Evolutionary conservation across 2,113 vertebrate species (phyloP), one percentile per base, ranked within the genome.

Genomic region (Dicentrarchus labrax): DNA sequence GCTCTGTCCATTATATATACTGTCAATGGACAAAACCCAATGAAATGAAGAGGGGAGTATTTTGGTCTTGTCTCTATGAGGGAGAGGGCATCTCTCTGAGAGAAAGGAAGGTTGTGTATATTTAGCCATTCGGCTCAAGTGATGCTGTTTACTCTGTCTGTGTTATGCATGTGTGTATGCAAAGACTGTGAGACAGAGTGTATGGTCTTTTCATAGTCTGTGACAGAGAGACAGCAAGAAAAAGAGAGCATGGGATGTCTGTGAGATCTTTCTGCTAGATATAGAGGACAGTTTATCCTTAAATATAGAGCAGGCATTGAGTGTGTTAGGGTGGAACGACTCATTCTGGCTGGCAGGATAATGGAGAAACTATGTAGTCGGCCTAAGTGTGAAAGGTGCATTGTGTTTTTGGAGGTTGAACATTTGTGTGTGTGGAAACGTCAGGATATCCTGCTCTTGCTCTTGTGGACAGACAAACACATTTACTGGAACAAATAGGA

Each of bases 381-480:
- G 47, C 24, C 64, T 6, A 38, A 72, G 76, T 71, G 72, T 78
- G 72, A 86, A 62, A 67, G 78, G 36, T 70, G 60, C 47, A 83
- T 91, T 93, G 87, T 93, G 61, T 84, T 76, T 78, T 64, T 75
- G 41, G 39, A 47, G 43, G 72, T 60, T 78, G 51, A 43, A 78
- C 76, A 5, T 90, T 50, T 83, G 51, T 88, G 82, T 75, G 74
- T 82, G 73, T 67, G 70, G 30, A 71, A 85, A 86, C 10, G 2
- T 85, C 91, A 91, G 91, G 91, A 92, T 89, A 88, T 93, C 91
- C 92, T 91, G 88, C 76, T 86, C 70, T 72, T 86, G 72, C 80
- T 75, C 12, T 51, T 74, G 59, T 84, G 71, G 68, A 80, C 81
- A 60, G 73, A 69, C 69, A 68, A 83, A 86, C 70, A 80, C 75